A percentile compares a stretch with the other conserved stretches of the same genome.
These are phyloP conservation scores for Penaeus indicus DNA, from an alignment of 1,140 invertebrate species.

Conservation along the genomic window DNA sequence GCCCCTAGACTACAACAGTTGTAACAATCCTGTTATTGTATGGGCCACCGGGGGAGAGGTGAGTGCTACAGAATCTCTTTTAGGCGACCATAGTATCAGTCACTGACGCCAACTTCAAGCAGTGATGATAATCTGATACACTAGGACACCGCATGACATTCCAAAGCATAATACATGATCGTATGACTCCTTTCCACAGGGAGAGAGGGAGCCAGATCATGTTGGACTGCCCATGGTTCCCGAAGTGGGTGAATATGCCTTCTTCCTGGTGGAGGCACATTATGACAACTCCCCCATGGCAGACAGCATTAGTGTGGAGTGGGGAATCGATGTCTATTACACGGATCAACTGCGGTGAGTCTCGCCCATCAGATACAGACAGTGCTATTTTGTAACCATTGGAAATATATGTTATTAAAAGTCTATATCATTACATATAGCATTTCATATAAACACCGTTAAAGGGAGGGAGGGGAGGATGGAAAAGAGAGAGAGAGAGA, in stretches of 20 bases:
- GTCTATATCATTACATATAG: neutral
- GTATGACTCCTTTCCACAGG: slow-evolving; percentile 68
- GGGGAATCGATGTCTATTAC: slow-evolving; percentile 78
- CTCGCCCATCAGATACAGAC: neutral
- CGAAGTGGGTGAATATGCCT: slow-evolving; percentile 77
- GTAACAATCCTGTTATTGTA: slow-evolving; percentile 83
- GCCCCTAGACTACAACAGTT: slow-evolving; percentile 81
- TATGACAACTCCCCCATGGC: slow-evolving; percentile 77
- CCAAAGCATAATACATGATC: neutral
- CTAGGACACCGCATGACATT: neutral
- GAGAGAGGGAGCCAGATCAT: slow-evolving; percentile 77
- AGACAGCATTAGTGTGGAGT: slow-evolving; percentile 78
- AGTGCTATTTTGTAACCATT: neutral
- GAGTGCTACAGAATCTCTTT: neutral
- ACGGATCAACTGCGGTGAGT: slow-evolving; percentile 75
- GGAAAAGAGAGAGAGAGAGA: too few species aligned
- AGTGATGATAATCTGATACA: neutral
- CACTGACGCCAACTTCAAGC: too few species aligned
- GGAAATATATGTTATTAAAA: neutral
- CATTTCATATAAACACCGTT: neutral
- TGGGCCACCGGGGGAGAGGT: slow-evolving; percentile 79
- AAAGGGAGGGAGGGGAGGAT: too few species aligned
- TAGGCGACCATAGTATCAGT: too few species aligned
- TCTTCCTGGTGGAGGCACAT: slow-evolving; percentile 80
- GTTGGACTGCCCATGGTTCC: slow-evolving; percentile 79